Evolutionary conservation across 1,140 invertebrate genomes (phyloP).

Genomic region (Saccostrea glomerata): DNA sequence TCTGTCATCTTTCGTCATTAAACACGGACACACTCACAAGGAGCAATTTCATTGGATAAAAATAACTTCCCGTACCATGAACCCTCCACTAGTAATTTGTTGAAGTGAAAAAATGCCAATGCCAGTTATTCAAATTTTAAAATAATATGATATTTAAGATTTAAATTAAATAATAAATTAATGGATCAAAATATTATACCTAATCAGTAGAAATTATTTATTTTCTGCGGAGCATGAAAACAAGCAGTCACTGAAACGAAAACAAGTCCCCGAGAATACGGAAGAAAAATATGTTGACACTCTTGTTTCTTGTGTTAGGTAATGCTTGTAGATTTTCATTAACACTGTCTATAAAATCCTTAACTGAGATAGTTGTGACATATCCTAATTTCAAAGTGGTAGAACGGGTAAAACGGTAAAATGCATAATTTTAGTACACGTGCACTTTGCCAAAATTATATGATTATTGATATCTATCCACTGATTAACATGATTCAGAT

Average conservation of each 20-base stretch:
- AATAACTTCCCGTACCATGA: not conserved
- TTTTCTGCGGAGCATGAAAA: not conserved
- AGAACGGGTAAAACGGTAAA: too few relatives aligned
- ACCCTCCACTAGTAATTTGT: not conserved
- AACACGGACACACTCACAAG: not conserved
- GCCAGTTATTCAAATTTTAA: too few relatives aligned
- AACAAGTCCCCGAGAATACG: not conserved
- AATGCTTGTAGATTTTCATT: not conserved
- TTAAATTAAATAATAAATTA: not conserved
- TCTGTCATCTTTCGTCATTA: constrained; percentile 30
- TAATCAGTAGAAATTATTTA: not conserved
- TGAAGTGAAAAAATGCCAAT: too few relatives aligned
- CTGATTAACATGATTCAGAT: not conserved
- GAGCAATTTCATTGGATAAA: constrained; percentile 5
- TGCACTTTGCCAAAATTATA: not conserved
- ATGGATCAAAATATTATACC: not conserved
- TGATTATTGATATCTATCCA: not conserved
- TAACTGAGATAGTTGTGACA: not conserved
- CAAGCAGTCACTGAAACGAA: not conserved
- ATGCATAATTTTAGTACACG: not conserved
- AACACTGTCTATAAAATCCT: not conserved
- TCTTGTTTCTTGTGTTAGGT: not conserved
- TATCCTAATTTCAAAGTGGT: not conserved
- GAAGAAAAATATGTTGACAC: not conserved
- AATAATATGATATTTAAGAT: too few relatives aligned